Evolutionary conservation across 2,113 vertebrate species (phyloP).

Genomic region (Cynoglossus semilaevis): DNA sequence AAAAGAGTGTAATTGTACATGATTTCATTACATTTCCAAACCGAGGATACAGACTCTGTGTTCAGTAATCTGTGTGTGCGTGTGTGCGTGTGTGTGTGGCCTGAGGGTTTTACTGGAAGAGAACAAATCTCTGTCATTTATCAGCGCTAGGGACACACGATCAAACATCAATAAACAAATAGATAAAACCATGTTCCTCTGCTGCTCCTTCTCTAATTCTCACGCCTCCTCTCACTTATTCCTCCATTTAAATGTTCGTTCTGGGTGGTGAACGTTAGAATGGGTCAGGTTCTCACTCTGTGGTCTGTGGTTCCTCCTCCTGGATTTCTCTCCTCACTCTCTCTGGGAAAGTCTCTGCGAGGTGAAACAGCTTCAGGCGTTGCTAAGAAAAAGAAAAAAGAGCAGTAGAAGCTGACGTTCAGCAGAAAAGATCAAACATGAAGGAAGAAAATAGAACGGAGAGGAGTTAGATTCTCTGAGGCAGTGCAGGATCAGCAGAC

Average conservation of each 20-base stretch:
- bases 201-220: neutral
- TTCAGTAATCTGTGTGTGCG: conserved; percentile 29
- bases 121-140: conserved; percentile 59
- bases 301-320: neutral
- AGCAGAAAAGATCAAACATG: no score
- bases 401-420: no score
- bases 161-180: conserved; percentile 15
- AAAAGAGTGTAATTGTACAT: conserved; percentile 32
- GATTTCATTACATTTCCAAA: conserved; percentile 32
- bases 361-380: no score
- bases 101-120: conserved; percentile 44
- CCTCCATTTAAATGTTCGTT: conserved; percentile 3
- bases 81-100: conserved; percentile 23
- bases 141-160: conserved; percentile 38
- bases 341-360: no score
- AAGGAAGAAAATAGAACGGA: no score
- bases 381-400: no score
- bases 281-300: conserved; percentile 6
- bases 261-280: neutral
- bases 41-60: conserved; percentile 45
- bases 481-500: no score
- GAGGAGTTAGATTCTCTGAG: no score
- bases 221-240: neutral
- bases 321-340: no score
- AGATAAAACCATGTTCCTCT: no score